Evolutionary conservation across 2,113 vertebrate species (phyloP), one percentile per base, ranked within the genome.

Genomic region (Myiagra hebetior): DNA sequence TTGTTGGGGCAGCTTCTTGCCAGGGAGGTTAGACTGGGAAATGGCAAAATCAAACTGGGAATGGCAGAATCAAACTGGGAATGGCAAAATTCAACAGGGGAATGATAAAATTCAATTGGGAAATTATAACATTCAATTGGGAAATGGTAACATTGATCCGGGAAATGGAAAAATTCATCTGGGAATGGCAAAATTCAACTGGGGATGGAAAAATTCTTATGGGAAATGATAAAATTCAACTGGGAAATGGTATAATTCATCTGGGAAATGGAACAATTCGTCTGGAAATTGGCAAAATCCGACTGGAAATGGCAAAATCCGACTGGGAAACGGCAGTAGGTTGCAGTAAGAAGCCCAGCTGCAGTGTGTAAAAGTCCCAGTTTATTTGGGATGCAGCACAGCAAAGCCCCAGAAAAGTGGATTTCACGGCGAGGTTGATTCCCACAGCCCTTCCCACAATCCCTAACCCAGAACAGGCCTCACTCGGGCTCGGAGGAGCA

Each of bases 271-370:
- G 10, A 15, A 31, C 49, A 79, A 44, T 50, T 1, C 1, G 11
- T 2, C 9, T 15, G 9, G 33, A 18, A 46, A 68, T 35, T n/a
- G n/a, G 10, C 21, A 31, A 60, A 79, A 44, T 50, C 0, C 1
- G 11, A 2, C 9, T 15, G 9, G 33, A 18, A 46, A 68, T 35
- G 65, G 39, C 18, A 46, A 44, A 46, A 18, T 21, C 10, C 6
- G 55, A 0, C 9, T 7, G 33, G 42, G 10, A 10, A 47, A 9
- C 18, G 21, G 8, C 57, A 64, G 1, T 15, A 3, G 0, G 0
- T 3, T 27, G 42, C 30, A 55, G 44, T 8, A 9, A 30, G 3
- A 27, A 63, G 31, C 10, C 55, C 33, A 17, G 15, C 1, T 20
- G 31, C 21, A 59, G 62, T 0, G 0, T 1, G 0, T 8, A 23